These are phyloP conservation scores for Anthopleura sola DNA, from an alignment of 64 coral and sea anemone species.

Conservation along the genomic window DNA sequence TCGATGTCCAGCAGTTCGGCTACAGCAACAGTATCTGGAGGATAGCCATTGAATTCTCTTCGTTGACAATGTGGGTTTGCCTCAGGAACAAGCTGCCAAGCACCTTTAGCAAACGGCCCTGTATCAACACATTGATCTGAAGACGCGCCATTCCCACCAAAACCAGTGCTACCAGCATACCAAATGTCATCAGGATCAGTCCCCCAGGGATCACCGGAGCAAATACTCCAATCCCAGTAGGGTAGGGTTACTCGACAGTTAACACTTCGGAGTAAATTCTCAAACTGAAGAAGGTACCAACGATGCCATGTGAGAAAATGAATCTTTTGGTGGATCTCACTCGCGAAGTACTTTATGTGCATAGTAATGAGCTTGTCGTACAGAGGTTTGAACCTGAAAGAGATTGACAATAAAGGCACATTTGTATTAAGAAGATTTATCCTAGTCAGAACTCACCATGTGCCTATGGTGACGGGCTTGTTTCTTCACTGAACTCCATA, in stretches of 20 bases:
- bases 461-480: too few relatives aligned
- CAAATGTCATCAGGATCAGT: conserved; percentile 41
- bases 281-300: conserved; percentile 60
- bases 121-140: conserved; percentile 20
- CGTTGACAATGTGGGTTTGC: conserved; percentile 37
- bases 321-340: conserved; percentile 31
- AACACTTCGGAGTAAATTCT: conserved; percentile 52
- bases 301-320: conserved; percentile 80
- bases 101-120: conserved; percentile 37
- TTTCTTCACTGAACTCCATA: too few relatives aligned
- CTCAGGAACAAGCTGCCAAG: conserved; percentile 44
- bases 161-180: conserved; percentile 32
- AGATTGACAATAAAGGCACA: too few relatives aligned
- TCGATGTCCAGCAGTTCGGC: conserved; percentile 23
- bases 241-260: conserved; percentile 61
- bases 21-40: conserved; percentile 68
- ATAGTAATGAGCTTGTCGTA: not conserved
- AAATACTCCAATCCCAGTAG: conserved; percentile 80
- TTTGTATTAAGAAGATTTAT: too few relatives aligned
- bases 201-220: conserved; percentile 30
- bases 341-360: not conserved
- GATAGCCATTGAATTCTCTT: conserved; percentile 50
- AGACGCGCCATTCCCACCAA: conserved; percentile 55
- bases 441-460: too few relatives aligned
- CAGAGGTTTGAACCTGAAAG: not conserved